Base-by-base conservation (phyloP, 2,797 vertebrate genomes). In the Diplodus sargus region DNA sequence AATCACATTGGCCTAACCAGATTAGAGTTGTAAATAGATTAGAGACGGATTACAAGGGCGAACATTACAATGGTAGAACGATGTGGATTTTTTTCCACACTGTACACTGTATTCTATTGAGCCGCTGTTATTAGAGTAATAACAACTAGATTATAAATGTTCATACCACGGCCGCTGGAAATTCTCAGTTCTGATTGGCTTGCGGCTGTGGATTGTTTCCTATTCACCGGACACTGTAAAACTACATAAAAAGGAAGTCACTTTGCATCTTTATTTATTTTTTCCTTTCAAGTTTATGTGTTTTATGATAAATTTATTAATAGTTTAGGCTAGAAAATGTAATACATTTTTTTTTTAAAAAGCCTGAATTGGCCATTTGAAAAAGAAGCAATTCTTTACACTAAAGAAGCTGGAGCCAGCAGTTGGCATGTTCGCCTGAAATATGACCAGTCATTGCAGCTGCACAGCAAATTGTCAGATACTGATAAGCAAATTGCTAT, bases 21-120 rank as follows among this genome's bases (percentile, higher is more conserved):
- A 91, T 93, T 90, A 89, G 68, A 84, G 82, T 72, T 86, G 78
- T 86, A 89, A 88, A 90, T 80, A 89, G 83, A 89, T 91, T 81
- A 89, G 73, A 75, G 53, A n/a, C 54, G 83, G 80, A 87, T 89
- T 89, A 89, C 69, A 49, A 60, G 61, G 56, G 48, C 59, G 56
- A 75, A 17, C 62, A 77, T 34, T 45, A 53, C 74, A 73, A 51
- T 69, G 53, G 59, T 25, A 51, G 6, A 47, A 60, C 15, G 39
- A 81, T 72, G 70, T 59, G 47, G 12, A n/a, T 67, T 45, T 66
- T 57, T 54, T 66, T 17, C 28, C 8, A 39, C 39, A 39, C 39
- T 39, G 39, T 39, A 23, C 18, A 20, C 52, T 56, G 51, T 61
- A 18, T 66, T 70, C 53, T 70, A 17, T 22, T 34, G 57, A 84